A percentile compares a stretch with the other conserved stretches of the same genome.
Conservation (phyloP, 1,140 invertebrate genomes). For the Bombus balteatus region DNA sequence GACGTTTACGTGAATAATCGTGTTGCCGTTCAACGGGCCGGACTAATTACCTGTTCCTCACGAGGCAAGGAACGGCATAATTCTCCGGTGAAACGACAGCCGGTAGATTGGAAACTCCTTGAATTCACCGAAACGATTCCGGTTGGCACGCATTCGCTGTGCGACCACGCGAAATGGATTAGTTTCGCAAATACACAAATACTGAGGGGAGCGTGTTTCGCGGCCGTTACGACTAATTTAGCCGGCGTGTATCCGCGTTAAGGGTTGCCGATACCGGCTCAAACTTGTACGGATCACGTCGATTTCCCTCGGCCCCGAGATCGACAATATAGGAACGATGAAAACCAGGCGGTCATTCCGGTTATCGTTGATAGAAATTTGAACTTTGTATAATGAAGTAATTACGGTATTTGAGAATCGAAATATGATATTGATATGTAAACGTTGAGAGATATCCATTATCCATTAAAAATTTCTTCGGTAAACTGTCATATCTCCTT, state of each 20-base stretch:
- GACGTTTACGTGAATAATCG: conserved; percentile 61
- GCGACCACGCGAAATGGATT: conserved; percentile 53
- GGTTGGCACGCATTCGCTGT: conserved; percentile 8
- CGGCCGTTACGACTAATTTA: conserved; percentile 61
- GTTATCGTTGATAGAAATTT: background rate
- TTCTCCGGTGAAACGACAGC: conserved; percentile 60
- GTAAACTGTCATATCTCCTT: background rate
- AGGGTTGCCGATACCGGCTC: conserved; percentile 38
- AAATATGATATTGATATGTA: background rate
- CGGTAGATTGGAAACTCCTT: conserved; percentile 61
- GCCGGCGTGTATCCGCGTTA: conserved; percentile 39
- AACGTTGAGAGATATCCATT: background rate
- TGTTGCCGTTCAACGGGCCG: conserved; percentile 52
- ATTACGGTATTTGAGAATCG: background rate
- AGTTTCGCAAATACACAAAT: conserved; percentile 64
- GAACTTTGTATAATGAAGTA: background rate
- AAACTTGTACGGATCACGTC: conserved; percentile 33
- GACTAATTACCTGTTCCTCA: conserved; percentile 55
- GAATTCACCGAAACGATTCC: conserved; percentile 51
- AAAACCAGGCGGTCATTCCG: background rate
- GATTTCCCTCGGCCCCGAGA: background rate
- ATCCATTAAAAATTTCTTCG: background rate
- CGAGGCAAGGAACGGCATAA: conserved; percentile 50
- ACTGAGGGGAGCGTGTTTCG: conserved; percentile 45
- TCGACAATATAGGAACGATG: background rate